These are phyloP conservation scores for Mustela erminea DNA, from an alignment of 2,797 vertebrate species.

Conservation along the genomic window DNA sequence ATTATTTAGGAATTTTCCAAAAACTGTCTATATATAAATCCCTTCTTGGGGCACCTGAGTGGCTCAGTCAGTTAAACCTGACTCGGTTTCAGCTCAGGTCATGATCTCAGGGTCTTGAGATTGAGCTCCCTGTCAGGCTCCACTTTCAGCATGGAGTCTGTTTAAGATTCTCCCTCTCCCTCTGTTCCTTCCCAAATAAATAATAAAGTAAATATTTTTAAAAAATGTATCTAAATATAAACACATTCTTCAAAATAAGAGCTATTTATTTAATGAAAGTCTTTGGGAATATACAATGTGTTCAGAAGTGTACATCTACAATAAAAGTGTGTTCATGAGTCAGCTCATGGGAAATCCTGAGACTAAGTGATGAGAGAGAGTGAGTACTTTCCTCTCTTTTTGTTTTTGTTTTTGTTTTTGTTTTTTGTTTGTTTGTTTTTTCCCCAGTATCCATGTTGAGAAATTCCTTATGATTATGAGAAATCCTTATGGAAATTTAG, in stretches of 20 bases:
- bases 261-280: neutral
- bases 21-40: neutral
- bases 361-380: neutral
- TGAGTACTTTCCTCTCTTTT: fast-evolving
- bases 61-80: neutral
- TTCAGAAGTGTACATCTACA: neutral
- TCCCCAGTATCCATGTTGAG: neutral
- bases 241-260: neutral
- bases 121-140: neutral
- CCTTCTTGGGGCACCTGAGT: neutral
- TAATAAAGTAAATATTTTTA: neutral
- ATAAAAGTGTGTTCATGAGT: neutral
- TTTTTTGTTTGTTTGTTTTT: neutral
- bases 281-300: neutral
- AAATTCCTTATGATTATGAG: neutral
- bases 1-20: neutral
- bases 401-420: no score
- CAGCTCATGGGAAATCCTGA: neutral
- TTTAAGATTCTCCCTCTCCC: neutral
- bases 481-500: neutral
- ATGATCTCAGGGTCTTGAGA: neutral
- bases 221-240: neutral
- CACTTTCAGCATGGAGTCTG: neutral
- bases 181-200: neutral
- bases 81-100: neutral